Evolutionary conservation across 2,113 vertebrate species (phyloP), one percentile per base, ranked within the genome.

Genomic region (Hippocampus barbouri): DNA sequence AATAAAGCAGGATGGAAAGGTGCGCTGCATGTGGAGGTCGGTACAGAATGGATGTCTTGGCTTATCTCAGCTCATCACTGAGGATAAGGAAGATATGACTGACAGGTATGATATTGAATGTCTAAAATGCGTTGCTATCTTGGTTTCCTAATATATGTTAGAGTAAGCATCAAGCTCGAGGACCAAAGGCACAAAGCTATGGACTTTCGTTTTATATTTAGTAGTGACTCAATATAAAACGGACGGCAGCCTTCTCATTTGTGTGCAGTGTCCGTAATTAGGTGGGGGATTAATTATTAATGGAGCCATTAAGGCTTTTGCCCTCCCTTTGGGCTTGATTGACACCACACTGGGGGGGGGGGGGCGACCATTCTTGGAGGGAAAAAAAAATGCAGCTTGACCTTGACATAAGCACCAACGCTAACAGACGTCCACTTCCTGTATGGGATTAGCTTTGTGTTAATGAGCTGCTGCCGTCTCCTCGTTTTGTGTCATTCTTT

Each of bases 271-370:
- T 80, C 83, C 72, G 80, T 89, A 90, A 89, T 88, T 87, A 81
- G 79, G 73, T 73, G 53, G 73, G 82, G 74, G 71, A 86, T 85
- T 82, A 83, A 88, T 89, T 86, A 89, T 88, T 90, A 88, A 88
- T 85, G 82, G 53, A 72, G 68, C 59, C 76, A 86, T 90, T 89
- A 87, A 79, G 68, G 56, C 60, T 68, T 40, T 73, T 47, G 8
- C 61, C 78, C 49, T 68, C 76, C 59, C 71, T 71, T 77, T 18
- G 2, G 18, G 18, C 20, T 63, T 88, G 83, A 84, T 74, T 89
- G 85, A 76, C 83, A 82, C 69, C 63, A 82, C 66, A 5, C 1
- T n/a, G 11, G 67, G 69, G 74, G 70, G 67, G 77, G 77, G 70
- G 67, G 74, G 0, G 53, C 0, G 8, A n/a, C 21, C 5, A 10